phyloP scores from a whole-genome alignment of 2,113 vertebrate species.

The Chionodraco myersi region DNA sequence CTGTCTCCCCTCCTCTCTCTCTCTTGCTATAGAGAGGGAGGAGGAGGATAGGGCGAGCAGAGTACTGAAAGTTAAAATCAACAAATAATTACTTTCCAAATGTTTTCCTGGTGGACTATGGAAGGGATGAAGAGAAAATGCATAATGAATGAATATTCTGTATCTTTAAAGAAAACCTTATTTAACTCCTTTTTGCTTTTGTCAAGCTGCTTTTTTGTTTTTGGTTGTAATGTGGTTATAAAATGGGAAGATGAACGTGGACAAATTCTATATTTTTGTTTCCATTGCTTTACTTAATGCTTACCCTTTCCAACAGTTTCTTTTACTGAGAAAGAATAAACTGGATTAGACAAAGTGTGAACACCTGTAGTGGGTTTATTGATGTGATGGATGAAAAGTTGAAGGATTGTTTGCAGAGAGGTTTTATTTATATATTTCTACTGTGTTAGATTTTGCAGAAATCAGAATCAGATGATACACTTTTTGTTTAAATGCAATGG shows the following conservation, averaged over 20 bases:
- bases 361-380: conserved; percentile 58
- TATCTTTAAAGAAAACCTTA: conserved; percentile 93
- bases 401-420: neutral
- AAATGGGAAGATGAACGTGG: conserved; percentile 62
- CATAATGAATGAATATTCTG: conserved; percentile 88
- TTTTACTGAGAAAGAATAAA: conserved; percentile 96
- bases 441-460: neutral
- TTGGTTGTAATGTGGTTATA: conserved; percentile 86
- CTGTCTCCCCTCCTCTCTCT: neutral
- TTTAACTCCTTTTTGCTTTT: conserved; percentile 95
- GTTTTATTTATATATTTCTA: neutral
- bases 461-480: neutral
- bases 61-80: conserved; percentile 44
- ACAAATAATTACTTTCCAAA: conserved; percentile 69
- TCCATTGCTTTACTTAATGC: conserved; percentile 60
- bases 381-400: conserved; percentile 1
- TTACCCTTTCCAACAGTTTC: conserved; percentile 78
- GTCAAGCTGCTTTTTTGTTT: conserved; percentile 91
- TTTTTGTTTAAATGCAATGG: conserved; percentile 1
- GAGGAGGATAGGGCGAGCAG: conserved; percentile 22
- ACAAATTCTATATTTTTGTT: conserved; percentile 84
- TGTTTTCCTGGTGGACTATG: conserved; percentile 90
- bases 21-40: conserved; percentile 42
- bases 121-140: conserved; percentile 67
- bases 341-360: conserved; percentile 87